Base-by-base conservation (phyloP, 2,797 vertebrate genomes). In the Poeciliopsis paucimaculata region DNA sequence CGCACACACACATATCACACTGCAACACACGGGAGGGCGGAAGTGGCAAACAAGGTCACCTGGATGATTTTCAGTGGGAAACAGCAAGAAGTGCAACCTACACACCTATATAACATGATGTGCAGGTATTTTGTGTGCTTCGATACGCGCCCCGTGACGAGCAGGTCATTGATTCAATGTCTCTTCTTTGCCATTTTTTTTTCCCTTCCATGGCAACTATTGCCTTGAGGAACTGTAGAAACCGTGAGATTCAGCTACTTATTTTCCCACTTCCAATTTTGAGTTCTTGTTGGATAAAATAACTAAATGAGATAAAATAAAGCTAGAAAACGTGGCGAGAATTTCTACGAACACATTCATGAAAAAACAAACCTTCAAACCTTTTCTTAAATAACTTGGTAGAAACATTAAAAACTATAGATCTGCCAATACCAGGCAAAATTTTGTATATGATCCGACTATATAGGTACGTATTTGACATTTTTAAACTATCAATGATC, bases 21-120 rank as follows among this genome's bases (percentile, higher is more conserved):
- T n/a, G n/a, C 72, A 55, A 31, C 66, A 86, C 34, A 72, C 62
- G 72, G 82, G 81, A 87, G 77, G 86, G 77, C 43, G 72, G 73
- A 86, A 74, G 81, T 81, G 86, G 77, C 85, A 89, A 85, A 88
- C 73, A 83, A 91, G 88, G 90, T 90, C 79, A 84, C 46, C 68
- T 62, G 76, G 71, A 90, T 86, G 86, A 51, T 55, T 77, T 73
- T 76, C 49, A 68, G 53, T 81, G 53, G 71, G 43, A 88, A 82
- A 82, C 82, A 55, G 76, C 72, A 74, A 90, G 72, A 53, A 78
- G 72, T 57, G 72, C 71, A n/a, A 64, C n/a, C 80, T 73, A 36
- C 76, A 77, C 45, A 18, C 55, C 51, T 85, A 82, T 79, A 57
- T 64, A 82, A 85, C 88, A 77, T 78, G 28, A 76, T 20, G 39